A percentile compares a stretch with the other conserved stretches of the same genome.
These are phyloP conservation scores for Ochropacha duplaris DNA, from an alignment of 2,888 invertebrate species.

Conservation along the genomic window DNA sequence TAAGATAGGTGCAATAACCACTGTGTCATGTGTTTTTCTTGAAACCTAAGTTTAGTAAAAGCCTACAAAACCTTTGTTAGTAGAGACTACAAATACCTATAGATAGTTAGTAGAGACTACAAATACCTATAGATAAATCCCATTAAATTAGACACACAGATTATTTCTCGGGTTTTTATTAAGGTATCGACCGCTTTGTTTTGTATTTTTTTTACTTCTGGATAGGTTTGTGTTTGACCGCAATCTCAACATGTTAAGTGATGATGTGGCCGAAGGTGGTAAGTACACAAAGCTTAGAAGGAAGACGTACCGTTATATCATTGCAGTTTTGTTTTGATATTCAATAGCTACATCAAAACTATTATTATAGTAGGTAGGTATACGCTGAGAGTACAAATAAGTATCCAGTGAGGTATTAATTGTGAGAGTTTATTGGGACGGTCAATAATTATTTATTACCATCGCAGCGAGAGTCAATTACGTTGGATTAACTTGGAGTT, in stretches of 20 bases:
- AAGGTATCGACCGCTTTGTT: background rate
- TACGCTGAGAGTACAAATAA: background rate
- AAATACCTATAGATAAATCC: background rate
- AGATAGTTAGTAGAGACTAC: background rate
- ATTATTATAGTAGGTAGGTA: background rate
- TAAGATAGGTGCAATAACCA: background rate
- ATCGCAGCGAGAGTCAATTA: constrained; percentile 76
- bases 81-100: background rate
- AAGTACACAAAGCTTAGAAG: too few species aligned
- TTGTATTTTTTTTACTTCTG: too few species aligned
- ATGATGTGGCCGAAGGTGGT: too few species aligned
- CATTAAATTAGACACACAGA: background rate
- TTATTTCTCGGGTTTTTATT: background rate
- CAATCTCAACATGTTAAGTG: too few species aligned
- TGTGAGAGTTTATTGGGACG: constrained; percentile 67
- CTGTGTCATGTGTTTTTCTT: background rate
- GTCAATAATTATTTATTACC: constrained; percentile 74
- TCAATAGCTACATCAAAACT: background rate
- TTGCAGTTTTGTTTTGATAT: background rate
- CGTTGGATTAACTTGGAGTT: constrained; percentile 61
- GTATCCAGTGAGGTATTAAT: constrained; percentile 52
- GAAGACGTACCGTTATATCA: background rate
- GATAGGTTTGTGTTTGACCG: too few species aligned
- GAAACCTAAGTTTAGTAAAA: background rate
- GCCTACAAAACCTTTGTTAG: background rate